Conservation (phyloP, 2,797 vertebrate genomes). For the Threskiornis aethiopicus region DNA sequence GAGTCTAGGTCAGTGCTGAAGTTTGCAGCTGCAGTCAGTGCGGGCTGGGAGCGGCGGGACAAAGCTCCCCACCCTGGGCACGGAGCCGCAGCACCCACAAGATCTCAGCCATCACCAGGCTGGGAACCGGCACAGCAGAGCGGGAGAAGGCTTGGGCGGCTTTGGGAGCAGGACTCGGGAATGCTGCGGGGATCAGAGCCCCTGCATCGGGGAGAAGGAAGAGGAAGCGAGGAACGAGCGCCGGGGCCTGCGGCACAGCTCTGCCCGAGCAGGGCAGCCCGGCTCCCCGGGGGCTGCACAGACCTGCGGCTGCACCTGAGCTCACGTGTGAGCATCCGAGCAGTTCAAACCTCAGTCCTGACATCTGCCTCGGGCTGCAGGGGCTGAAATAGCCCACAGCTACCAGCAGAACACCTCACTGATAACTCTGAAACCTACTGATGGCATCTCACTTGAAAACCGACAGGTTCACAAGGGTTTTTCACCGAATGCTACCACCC, state of each 20-base stretch:
- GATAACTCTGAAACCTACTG: background rate
- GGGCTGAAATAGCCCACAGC: background rate
- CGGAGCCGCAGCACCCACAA: background rate
- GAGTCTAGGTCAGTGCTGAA: background rate
- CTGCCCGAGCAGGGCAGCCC: background rate
- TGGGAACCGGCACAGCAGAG: background rate
- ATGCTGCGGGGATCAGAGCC: too few relatives aligned
- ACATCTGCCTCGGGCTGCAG: background rate
- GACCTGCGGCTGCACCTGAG: background rate
- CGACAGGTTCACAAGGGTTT: background rate
- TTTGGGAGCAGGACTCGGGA: background rate
- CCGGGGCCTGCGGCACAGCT: background rate
- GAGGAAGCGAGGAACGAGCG: fast-evolving
- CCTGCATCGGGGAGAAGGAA: background rate
- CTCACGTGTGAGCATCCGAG: background rate
- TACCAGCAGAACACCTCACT: background rate
- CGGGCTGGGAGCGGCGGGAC: background rate
- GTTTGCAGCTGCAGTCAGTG: background rate
- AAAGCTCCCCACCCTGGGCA: background rate
- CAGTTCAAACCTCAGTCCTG: background rate
- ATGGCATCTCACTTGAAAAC: background rate
- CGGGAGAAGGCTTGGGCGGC: background rate
- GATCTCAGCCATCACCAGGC: background rate
- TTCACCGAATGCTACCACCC: background rate
- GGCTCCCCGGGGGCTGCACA: background rate